Percentiles rank a stretch among this genome's conserved stretches.
phyloP scores from a whole-genome alignment of 2,797 vertebrate species.

The Chlorospingus semifuscus region DNA sequence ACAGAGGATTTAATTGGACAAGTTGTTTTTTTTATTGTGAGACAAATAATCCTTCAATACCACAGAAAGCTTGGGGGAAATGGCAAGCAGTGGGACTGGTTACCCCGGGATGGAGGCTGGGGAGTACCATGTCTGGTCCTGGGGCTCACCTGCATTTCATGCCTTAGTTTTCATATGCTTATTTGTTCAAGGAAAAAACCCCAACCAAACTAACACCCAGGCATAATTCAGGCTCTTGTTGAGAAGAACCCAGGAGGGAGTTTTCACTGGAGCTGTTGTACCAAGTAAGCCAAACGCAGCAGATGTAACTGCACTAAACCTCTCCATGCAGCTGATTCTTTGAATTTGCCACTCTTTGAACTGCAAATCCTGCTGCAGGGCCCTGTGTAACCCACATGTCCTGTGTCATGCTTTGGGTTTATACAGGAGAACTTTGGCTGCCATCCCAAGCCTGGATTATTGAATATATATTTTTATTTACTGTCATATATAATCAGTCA shows the following conservation, averaged over 20 bases:
- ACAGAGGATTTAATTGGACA: not conserved
- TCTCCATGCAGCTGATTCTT: not conserved
- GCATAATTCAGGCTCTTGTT: not conserved
- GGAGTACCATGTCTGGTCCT: not conserved
- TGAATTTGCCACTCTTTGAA: not conserved
- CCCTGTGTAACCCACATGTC: not conserved
- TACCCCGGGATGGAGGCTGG: accelerated
- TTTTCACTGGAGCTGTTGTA: not conserved
- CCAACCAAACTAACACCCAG: not conserved
- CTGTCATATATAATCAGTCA: slow-evolving; percentile 1
- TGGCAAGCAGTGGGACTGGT: not conserved
- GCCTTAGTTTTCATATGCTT: not conserved
- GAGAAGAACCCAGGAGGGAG: not conserved
- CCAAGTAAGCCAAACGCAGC: not conserved
- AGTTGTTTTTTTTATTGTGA: not conserved
- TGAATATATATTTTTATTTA: slow-evolving; percentile 23
- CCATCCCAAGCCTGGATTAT: not conserved
- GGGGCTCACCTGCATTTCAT: not conserved
- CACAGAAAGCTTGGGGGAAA: not conserved
- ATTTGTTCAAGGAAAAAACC: not conserved
- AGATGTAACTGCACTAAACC: not conserved
- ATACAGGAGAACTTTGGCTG: not conserved
- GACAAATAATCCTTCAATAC: not conserved
- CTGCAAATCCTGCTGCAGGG: not conserved
- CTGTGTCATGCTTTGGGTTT: not conserved